phyloP scores from a whole-genome alignment of 2,797 vertebrate species.

The Trachops cirrhosus region DNA sequence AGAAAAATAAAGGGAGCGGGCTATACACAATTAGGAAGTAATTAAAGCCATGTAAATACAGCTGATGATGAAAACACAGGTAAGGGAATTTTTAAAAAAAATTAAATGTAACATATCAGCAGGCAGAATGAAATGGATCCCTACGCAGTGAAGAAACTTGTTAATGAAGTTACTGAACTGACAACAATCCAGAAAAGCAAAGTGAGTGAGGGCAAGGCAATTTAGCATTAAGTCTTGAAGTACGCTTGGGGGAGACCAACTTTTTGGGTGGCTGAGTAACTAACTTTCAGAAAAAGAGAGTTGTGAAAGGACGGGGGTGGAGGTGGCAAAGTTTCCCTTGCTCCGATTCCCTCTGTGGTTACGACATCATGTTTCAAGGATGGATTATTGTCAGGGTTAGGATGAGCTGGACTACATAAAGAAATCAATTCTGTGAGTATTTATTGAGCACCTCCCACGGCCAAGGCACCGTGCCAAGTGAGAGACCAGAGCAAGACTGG shows the following conservation, averaged over 20 bases:
- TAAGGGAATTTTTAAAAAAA: slow-evolving; percentile 31
- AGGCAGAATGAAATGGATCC: slow-evolving; percentile 1
- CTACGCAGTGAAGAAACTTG: background rate
- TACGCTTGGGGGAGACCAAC: background rate
- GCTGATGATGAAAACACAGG: slow-evolving; percentile 49
- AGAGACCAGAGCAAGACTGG: background rate
- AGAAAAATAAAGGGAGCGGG: slow-evolving; percentile 4
- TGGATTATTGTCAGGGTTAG: background rate
- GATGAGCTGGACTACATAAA: background rate
- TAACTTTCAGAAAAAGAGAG: background rate
- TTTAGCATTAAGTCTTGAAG: background rate
- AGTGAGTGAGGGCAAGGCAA: background rate
- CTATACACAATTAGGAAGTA: slow-evolving; percentile 11
- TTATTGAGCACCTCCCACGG: background rate
- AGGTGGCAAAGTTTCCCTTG: background rate
- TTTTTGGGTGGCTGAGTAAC: background rate
- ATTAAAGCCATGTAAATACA: slow-evolving; percentile 48
- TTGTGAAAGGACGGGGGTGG: background rate
- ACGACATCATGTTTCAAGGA: background rate
- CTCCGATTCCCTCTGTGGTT: background rate
- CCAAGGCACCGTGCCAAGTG: background rate
- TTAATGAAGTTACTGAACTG: slow-evolving; percentile 19
- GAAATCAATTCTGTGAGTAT: background rate
- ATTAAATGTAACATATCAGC: slow-evolving; percentile 8
- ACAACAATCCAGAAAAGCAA: background rate